Conservation (phyloP, 1,140 invertebrate genomes). For the Drosophila ogumai region DNA sequence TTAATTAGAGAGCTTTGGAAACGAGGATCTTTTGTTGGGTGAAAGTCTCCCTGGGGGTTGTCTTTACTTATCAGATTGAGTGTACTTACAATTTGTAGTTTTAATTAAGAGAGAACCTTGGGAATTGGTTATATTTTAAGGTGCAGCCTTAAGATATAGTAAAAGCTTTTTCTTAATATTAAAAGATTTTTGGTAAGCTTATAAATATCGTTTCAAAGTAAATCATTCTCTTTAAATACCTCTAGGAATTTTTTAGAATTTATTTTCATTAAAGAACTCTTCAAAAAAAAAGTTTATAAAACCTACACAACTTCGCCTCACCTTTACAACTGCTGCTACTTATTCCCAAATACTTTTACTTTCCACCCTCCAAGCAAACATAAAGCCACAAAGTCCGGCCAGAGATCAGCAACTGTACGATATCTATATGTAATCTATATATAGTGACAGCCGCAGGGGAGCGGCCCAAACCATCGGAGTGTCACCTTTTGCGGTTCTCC, state of each 20-base stretch:
- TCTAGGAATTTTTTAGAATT: neutral
- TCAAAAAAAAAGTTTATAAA: neutral
- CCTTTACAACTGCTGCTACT: slow-evolving; percentile 15
- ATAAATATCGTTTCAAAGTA: no score
- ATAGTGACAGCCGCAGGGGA: slow-evolving; percentile 59
- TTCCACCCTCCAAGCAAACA: slow-evolving; percentile 16
- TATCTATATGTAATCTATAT: slow-evolving; percentile 69
- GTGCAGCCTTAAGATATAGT: neutral
- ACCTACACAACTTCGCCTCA: neutral
- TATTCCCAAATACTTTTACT: slow-evolving; percentile 37
- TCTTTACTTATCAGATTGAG: slow-evolving; percentile 14
- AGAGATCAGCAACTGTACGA: slow-evolving; percentile 55
- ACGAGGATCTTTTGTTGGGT: slow-evolving; percentile 17
- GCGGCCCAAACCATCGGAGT: slow-evolving; percentile 63
- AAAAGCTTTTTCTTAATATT: neutral
- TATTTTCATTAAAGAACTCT: neutral
- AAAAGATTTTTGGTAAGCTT: no score
- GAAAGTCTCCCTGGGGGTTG: slow-evolving; percentile 28
- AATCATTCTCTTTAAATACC: neutral
- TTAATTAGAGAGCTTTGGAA: slow-evolving; percentile 29
- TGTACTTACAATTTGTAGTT: slow-evolving; percentile 4
- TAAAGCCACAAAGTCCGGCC: slow-evolving; percentile 36
- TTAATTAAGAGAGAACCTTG: slow-evolving; percentile 19
- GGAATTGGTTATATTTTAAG: neutral
- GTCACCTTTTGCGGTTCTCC: slow-evolving; percentile 78